Base-by-base conservation (phyloP, 1,140 invertebrate genomes). In the Patella vulgata region DNA sequence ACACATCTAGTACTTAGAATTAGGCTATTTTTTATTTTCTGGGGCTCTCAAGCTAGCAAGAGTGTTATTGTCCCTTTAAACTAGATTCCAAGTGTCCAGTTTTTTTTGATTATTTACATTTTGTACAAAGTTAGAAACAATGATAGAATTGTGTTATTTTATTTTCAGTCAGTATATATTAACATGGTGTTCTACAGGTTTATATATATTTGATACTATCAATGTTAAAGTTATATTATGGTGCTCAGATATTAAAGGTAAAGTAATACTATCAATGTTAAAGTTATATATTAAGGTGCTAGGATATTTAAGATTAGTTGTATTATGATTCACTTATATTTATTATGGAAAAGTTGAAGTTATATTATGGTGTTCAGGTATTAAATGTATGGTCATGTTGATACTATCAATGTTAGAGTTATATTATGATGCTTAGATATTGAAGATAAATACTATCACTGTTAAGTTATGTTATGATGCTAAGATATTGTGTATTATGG, bases 121-220 rank as follows among this genome's bases (percentile, higher is more conserved):
- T n/a, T n/a, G n/a, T n/a, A n/a, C n/a, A n/a, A n/a, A n/a, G n/a
- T n/a, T n/a, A n/a, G n/a, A n/a, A n/a, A n/a, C n/a, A n/a, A n/a
- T n/a, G n/a, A n/a, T n/a, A n/a, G n/a, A n/a, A 36, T 36, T 14
- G 14, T 36, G 33, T 36, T 36, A 36, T 36, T 14, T 36, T 8
- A 8, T 2, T 66, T 72, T 9, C 63, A 75, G 71, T 28, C 59
- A 72, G 12, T 77, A 73, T 33, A 58, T 81, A 6, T 25, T 80
- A n/a, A 77, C 71, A 11, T 81, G 79, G 79, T 70, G 61, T 19
- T 57, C 30, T 27, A 66, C 42, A 33, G 66, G 66, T 27, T 11
- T 81, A 5, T 80, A 74, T 55, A 48, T 81, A 25, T 62, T 81
- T 64, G 75, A 81, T 55, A 76, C 79, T n/a, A 59, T 77, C n/a